Evolutionary conservation across 2,888 invertebrate species (phyloP).

Genomic region (Argynnis bischoffii): DNA sequence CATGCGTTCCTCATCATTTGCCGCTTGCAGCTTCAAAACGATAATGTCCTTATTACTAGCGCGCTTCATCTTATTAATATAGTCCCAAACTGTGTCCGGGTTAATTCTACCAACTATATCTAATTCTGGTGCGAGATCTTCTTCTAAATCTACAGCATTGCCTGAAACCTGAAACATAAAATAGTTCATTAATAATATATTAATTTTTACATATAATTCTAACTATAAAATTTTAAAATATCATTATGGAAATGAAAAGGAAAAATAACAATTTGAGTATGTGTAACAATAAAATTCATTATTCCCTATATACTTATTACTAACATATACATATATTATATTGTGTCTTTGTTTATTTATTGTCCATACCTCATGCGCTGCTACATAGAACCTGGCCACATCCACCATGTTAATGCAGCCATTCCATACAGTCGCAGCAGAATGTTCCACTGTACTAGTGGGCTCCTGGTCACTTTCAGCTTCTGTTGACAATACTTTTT

Average conservation of each 20-base stretch:
- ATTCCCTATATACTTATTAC: too few species aligned
- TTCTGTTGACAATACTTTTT: slow-evolving; percentile 57
- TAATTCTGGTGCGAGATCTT: slow-evolving; percentile 88
- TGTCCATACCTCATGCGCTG: slow-evolving; percentile 87
- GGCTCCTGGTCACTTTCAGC: slow-evolving; percentile 90
- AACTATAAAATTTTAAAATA: too few species aligned
- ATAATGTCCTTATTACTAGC: slow-evolving; percentile 94
- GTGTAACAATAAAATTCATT: background rate
- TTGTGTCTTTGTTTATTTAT: too few species aligned
- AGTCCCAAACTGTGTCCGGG: slow-evolving; percentile 96
- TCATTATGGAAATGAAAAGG: too few species aligned
- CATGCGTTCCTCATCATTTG: slow-evolving; percentile 91
- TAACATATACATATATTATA: too few species aligned
- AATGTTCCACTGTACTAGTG: slow-evolving; percentile 86
- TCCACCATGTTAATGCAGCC: slow-evolving; percentile 95
- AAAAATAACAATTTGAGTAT: background rate
- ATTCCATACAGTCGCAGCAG: slow-evolving; percentile 86
- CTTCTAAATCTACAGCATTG: slow-evolving; percentile 85
- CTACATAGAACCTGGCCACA: slow-evolving; percentile 92
- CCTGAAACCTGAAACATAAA: slow-evolving; percentile 76
- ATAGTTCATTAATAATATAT: too few species aligned
- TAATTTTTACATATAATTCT: background rate
- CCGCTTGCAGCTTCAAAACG: slow-evolving; percentile 90
- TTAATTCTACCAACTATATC: slow-evolving; percentile 96
- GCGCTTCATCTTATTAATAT: slow-evolving; percentile 94